These are phyloP conservation scores for Pleuronectes platessa DNA, from an alignment of 2,113 vertebrate genomes.

Conservation along the genomic window DNA sequence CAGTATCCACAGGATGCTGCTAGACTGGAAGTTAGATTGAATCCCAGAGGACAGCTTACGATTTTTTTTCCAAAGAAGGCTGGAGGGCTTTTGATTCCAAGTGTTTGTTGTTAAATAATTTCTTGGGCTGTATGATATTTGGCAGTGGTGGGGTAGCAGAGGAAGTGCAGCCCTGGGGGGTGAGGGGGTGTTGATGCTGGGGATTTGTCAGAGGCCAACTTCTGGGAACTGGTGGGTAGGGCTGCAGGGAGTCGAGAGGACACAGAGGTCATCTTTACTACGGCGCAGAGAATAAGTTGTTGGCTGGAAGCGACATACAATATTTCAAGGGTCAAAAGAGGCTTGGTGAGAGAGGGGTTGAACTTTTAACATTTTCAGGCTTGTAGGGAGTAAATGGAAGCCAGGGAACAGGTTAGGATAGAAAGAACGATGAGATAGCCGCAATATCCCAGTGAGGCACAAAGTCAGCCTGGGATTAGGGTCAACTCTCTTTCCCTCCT, in stretches of 20 bases:
- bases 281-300: background rate
- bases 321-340: background rate
- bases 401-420: background rate
- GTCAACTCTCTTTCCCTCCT: background rate
- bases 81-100: slow-evolving; percentile 49
- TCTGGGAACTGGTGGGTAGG: slow-evolving; percentile 1
- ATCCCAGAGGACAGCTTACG: slow-evolving; percentile 37
- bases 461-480: background rate
- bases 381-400: background rate
- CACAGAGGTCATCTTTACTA: slow-evolving; percentile 50
- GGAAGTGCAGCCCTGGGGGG: slow-evolving; percentile 57
- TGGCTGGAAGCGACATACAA: background rate
- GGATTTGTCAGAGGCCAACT: slow-evolving; percentile 47
- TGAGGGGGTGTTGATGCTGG: background rate
- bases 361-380: slow-evolving; percentile 10
- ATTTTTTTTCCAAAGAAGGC: background rate
- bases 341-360: background rate
- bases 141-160: slow-evolving; percentile 54
- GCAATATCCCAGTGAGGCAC: background rate
- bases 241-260: slow-evolving; percentile 28
- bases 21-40: slow-evolving; percentile 32
- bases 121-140: slow-evolving; percentile 57
- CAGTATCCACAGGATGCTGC: slow-evolving; percentile 52
- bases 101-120: slow-evolving; percentile 51
- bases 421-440: background rate